These are phyloP conservation scores for Cydia amplana DNA, from an alignment of 1,140 invertebrate genomes.

Conservation along the genomic window DNA sequence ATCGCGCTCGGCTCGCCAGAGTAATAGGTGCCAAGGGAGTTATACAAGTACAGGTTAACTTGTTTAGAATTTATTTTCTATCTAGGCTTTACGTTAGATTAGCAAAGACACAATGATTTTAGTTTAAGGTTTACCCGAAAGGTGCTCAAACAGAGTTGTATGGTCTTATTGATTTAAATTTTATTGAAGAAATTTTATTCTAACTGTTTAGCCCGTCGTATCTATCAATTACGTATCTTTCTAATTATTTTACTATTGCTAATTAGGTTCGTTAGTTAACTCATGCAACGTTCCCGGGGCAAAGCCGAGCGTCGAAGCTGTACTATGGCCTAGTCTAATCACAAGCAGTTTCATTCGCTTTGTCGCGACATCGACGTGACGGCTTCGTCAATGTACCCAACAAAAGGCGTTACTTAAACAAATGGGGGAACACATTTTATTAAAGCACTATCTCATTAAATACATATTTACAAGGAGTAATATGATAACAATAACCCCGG, in stretches of 20 bases:
- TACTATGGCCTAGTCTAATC: conserved; percentile 48
- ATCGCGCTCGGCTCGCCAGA: background rate
- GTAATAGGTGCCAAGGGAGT: conserved; percentile 4
- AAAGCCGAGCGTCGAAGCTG: background rate
- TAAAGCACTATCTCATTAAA: conserved; percentile 71
- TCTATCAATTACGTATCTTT: conserved; percentile 42
- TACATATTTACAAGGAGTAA: conserved; percentile 73
- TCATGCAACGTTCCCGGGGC: background rate
- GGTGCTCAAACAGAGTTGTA: conserved; percentile 57
- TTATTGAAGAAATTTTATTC: conserved; percentile 47
- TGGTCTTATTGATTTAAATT: conserved; percentile 53
- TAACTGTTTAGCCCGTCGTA: conserved; percentile 42
- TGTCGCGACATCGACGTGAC: conserved; percentile 38
- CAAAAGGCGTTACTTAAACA: conserved; percentile 49
- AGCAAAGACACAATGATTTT: conserved; percentile 47
- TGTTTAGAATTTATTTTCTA: conserved; percentile 46
- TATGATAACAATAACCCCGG: conserved; percentile 53
- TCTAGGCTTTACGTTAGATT: conserved; percentile 48
- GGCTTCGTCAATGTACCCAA: conserved; percentile 41
- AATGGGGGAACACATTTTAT: conserved; percentile 69
- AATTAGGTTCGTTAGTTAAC: conserved; percentile 28
- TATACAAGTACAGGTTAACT: conserved; percentile 29
- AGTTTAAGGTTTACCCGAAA: conserved; percentile 44
- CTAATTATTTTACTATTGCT: conserved; percentile 25
- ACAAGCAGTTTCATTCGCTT: conserved; percentile 51